Base-by-base conservation (phyloP, 1,140 invertebrate species). In the Planococcus citri region DNA sequence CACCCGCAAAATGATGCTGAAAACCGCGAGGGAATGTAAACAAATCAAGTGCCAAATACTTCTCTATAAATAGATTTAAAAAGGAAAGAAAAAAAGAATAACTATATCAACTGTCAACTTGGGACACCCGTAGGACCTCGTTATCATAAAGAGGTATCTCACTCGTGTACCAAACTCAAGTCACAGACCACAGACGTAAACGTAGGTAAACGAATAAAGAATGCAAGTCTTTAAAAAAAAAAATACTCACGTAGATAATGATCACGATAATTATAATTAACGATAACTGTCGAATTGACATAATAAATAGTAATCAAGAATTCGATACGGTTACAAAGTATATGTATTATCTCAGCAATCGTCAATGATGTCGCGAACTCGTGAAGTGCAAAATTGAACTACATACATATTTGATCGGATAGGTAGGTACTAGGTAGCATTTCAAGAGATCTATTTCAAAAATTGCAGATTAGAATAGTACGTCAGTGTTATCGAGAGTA, bases 41-140 rank as follows among this genome's bases (percentile, higher is more conserved):
- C 41, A 51, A 51, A 51, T 9, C 41, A 51, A 51, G 41, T 51
- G 41, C 41, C 41, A 51, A 51, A n/a, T 51, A 51, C n/a, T 51
- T 51, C n/a, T 17, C 41, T 51, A 51, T 51, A 51, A 51, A 51
- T 51, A 51, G 41, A 17, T 51, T 51, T 51, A 9, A 3, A 6
- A 9, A 2, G 17, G 17, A 51, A 51, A 17, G 17, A 6, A 9
- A 2, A 51, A 51, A 51, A 51, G 41, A 51, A 51, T 51, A 51
- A 51, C 41, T 51, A 20, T 51, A 51, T 51, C 41, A 51, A 20
- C 41, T 20, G 17, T 9, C 41, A 51, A 51, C 41, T 4, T 37
- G 41, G 17, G 41, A 51, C n/a, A n/a, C 41, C 41, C 12, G 41
- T 51, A 20, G 17, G 41, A 51, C 41, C n/a, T 51, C 41, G 41